These are phyloP conservation scores for Aphodius granarius DNA, from an alignment of 2,888 invertebrate genomes.

Conservation along the genomic window DNA sequence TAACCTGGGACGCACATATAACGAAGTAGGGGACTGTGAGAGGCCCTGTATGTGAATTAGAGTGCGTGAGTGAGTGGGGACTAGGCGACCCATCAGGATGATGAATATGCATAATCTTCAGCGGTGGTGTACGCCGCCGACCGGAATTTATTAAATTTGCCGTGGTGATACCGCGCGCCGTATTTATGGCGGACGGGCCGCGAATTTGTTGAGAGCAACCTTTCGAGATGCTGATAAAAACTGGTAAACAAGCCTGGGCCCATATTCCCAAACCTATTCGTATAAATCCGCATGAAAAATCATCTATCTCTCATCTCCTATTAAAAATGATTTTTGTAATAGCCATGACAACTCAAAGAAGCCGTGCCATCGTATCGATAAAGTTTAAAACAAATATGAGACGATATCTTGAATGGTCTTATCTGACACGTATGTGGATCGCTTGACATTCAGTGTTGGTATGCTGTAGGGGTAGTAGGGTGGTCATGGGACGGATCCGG, in stretches of 20 bases:
- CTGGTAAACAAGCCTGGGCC: neutral
- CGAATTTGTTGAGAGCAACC: constrained; percentile 19
- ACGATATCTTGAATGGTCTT: neutral
- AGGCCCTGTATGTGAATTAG: constrained; percentile 25
- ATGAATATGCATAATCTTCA: constrained; percentile 36
- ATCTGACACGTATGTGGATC: neutral
- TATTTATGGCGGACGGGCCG: constrained; percentile 17
- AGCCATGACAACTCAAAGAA: no score
- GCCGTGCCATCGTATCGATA: no score
- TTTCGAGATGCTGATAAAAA: constrained; percentile 6
- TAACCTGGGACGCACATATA: constrained; percentile 41
- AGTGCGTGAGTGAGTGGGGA: constrained; percentile 39
- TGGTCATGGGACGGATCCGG: neutral
- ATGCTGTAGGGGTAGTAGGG: neutral
- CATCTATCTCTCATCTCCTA: no score
- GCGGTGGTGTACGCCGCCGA: constrained; percentile 3
- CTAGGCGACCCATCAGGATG: constrained; percentile 38
- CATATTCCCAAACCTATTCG: no score
- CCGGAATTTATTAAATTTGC: constrained; percentile 24
- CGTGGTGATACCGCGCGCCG: constrained; percentile 13
- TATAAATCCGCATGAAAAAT: no score
- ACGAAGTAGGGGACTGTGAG: neutral
- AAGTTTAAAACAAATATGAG: no score
- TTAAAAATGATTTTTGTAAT: no score
- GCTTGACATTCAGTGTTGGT: neutral